Evolutionary conservation across 2,113 vertebrate species (phyloP).

Genomic region (Oreochromis spilurus): DNA sequence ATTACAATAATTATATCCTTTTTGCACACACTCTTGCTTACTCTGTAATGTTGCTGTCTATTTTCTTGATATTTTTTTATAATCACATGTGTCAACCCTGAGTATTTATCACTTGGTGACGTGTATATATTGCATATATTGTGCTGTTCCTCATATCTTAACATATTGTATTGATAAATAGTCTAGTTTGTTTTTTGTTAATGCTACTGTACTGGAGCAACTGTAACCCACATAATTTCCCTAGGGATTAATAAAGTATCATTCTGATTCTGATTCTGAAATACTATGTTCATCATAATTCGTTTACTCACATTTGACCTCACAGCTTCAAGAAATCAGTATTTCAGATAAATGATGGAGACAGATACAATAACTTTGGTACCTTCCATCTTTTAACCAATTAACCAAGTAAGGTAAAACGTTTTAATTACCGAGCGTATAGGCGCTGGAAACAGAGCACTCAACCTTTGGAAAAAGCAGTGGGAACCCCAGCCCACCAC

Average conservation of each 20-base stretch:
- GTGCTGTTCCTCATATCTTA: not conserved
- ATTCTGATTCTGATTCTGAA: not conserved
- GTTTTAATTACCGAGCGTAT: not conserved
- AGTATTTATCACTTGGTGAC: not conserved
- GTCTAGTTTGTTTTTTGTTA: not conserved
- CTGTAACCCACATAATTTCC: not conserved
- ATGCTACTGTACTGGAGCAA: not conserved
- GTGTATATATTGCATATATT: not conserved
- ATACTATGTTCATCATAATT: not conserved
- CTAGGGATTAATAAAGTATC: not conserved
- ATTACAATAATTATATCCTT: not conserved
- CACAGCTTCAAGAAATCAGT: not conserved
- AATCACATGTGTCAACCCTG: not conserved
- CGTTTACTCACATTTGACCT: not conserved
- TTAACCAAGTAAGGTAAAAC: not conserved
- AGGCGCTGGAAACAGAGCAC: not conserved
- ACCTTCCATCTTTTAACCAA: not conserved
- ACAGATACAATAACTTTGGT: not conserved
- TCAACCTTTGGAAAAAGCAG: not conserved
- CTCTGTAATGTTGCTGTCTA: not conserved
- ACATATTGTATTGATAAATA: not conserved
- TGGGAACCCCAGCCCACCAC: not conserved
- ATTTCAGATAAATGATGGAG: not conserved
- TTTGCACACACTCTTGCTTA: not conserved
- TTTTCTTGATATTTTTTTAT: not conserved